A percentile compares a stretch with the other conserved stretches of the same genome.
Evolutionary conservation across 2,797 vertebrate species (phyloP).

Genomic region (Thunnus albacares): DNA sequence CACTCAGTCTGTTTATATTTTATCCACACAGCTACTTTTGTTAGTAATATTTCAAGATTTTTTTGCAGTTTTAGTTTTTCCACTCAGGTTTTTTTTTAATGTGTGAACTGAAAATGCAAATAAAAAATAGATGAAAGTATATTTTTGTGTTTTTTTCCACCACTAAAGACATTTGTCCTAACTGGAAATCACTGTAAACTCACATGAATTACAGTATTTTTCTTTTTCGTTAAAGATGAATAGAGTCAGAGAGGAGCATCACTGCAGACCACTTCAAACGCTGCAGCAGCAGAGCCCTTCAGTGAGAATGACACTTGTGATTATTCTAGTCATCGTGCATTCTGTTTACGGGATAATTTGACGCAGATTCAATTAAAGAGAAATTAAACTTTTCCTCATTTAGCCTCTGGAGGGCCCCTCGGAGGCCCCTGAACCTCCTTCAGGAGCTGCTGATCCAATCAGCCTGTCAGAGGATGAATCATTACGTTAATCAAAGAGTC

Average conservation of each 20-base stretch:
- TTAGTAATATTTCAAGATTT: too few relatives aligned
- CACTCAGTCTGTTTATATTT: too few relatives aligned
- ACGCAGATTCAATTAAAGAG: slow-evolving; percentile 53
- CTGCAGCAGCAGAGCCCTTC: slow-evolving; percentile 16
- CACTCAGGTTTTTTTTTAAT: too few relatives aligned
- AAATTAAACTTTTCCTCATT: slow-evolving; percentile 52
- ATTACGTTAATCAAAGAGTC: slow-evolving; percentile 44
- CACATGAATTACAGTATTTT: background rate
- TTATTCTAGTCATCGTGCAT: slow-evolving; percentile 11
- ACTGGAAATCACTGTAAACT: background rate
- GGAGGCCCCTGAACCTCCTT: slow-evolving; percentile 21
- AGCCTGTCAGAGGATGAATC: slow-evolving; percentile 31
- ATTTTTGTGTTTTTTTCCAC: too few relatives aligned
- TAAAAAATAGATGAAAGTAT: too few relatives aligned
- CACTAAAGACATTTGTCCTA: background rate
- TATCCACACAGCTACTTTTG: too few relatives aligned
- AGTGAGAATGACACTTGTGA: slow-evolving; percentile 25
- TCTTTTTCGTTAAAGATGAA: background rate
- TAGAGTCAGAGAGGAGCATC: background rate
- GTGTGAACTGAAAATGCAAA: too few relatives aligned
- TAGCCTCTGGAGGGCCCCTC: slow-evolving; percentile 23
- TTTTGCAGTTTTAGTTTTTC: too few relatives aligned
- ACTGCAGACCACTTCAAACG: background rate
- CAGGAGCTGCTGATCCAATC: slow-evolving; percentile 45
- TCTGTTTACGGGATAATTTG: slow-evolving; percentile 20